These are phyloP conservation scores for Hetaerina titia DNA, from an alignment of 2,888 invertebrate species.

Conservation along the genomic window DNA sequence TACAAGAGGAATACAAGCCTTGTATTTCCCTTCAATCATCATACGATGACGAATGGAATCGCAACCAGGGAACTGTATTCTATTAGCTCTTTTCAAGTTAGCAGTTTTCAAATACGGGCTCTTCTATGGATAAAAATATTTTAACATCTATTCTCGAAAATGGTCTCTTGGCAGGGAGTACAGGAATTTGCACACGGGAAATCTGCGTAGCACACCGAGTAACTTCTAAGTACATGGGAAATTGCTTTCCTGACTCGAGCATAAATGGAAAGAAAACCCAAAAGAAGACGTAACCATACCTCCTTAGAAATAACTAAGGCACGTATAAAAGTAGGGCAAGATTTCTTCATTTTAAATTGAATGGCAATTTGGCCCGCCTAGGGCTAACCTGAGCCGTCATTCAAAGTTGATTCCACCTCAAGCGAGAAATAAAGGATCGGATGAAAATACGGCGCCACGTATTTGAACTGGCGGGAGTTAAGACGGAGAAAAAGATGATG, in stretches of 20 bases:
- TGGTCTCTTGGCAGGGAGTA: background rate
- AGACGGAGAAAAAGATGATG: background rate
- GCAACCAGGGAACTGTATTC: too few relatives aligned
- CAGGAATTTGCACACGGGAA: background rate
- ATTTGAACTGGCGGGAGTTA: background rate
- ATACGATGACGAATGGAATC: too few relatives aligned
- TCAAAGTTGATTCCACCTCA: constrained; percentile 45
- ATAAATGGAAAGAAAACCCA: background rate
- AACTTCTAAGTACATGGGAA: background rate
- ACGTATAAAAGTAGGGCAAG: constrained; percentile 7
- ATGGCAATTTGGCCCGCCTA: constrained; percentile 20
- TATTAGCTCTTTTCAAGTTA: too few relatives aligned
- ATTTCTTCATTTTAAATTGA: constrained; percentile 41
- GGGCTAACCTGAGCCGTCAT: constrained; percentile 57
- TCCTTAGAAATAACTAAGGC: background rate
- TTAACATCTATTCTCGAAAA: background rate
- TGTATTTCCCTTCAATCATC: too few relatives aligned
- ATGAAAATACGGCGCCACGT: background rate
- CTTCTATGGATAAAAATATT: background rate
- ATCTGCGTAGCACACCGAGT: background rate
- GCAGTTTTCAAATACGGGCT: background rate
- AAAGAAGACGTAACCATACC: background rate
- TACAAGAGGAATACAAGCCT: too few relatives aligned
- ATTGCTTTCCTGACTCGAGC: background rate
- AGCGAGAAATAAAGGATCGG: background rate